These are phyloP conservation scores for Dryocosmus kuriphilus DNA, from an alignment of 2,888 invertebrate species.

Conservation along the genomic window DNA sequence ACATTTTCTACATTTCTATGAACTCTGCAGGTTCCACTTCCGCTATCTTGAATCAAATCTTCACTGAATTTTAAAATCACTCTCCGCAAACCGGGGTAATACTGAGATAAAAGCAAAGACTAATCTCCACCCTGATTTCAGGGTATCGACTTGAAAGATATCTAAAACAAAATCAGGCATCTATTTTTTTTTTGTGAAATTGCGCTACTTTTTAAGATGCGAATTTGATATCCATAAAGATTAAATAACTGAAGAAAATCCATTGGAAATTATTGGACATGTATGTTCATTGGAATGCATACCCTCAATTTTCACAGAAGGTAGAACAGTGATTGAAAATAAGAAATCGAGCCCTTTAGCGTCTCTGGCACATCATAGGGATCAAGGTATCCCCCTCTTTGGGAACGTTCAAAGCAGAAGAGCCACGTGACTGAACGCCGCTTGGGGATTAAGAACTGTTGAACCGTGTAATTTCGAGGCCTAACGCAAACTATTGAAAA, in stretches of 20 bases:
- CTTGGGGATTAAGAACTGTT: conserved; percentile 72
- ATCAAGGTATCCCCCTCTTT: conserved; percentile 62
- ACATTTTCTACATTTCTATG: not conserved
- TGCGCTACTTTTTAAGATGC: no score
- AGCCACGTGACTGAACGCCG: conserved; percentile 70
- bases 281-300: not conserved
- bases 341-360: conserved; percentile 56
- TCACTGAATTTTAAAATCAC: no score
- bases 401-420: conserved; percentile 71
- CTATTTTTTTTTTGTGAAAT: no score
- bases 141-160: no score
- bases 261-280: not conserved
- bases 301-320: not conserved
- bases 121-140: no score
- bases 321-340: conserved; percentile 27
- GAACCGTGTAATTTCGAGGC: conserved; percentile 69
- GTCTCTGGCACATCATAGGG: conserved; percentile 53
- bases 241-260: no score
- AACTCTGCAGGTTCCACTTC: no score
- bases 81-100: no score
- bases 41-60: no score
- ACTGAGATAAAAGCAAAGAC: no score
- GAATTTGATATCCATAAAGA: no score
- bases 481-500: conserved; percentile 48
- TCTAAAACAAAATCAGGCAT: no score